Base-by-base conservation (phyloP, 2,113 vertebrate species). In the Gadus chalcogrammus region DNA sequence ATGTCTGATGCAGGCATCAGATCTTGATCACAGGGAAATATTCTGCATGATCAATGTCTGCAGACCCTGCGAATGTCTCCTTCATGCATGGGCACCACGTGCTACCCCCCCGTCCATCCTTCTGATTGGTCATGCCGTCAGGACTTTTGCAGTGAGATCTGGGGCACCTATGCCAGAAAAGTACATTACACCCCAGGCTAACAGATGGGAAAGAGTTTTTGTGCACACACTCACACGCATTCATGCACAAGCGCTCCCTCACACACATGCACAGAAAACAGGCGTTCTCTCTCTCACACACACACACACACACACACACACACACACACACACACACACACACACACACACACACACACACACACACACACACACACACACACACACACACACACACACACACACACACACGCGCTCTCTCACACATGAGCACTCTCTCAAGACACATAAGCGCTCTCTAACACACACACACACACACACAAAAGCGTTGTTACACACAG, bases 101-200 rank as follows among this genome's bases (percentile, higher is more conserved):
- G 35, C 17, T 60, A 17, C 5, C 24, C 5, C 24, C 24, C 24
- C 31, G 31, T 28, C 42, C 24, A 55, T 63, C 24, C 18, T 31
- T 70, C 22, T 64, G 27, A 64, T 64, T 55, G 61, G 69, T 70
- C 61, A 70, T 17, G 22, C 60, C 61, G n/a, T 70, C 31, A 62
- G 60, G 12, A 17, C 28, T 13, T 42, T 4, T 18, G 69, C 68
- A 17, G 15, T 22, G 24, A 8, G 55, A 70, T 70, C 69, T 70
- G 61, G 61, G 69, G 22, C 61, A 64, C 69, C 38, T 64, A 52
- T n/a, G 61, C 15, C 24, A 17, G 69, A 17, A 48, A 64, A 27
- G 68, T 52, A 64, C 69, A 35, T 22, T 24, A 31, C 61, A 55
- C 59, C 69, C 48, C 15, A 17, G 69, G 61, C 69, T 35, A 18